Percentiles rank a stretch among this genome's conserved stretches.
Evolutionary conservation across 2,113 vertebrate species (phyloP).

Genomic region (Elephas maximus): DNA sequence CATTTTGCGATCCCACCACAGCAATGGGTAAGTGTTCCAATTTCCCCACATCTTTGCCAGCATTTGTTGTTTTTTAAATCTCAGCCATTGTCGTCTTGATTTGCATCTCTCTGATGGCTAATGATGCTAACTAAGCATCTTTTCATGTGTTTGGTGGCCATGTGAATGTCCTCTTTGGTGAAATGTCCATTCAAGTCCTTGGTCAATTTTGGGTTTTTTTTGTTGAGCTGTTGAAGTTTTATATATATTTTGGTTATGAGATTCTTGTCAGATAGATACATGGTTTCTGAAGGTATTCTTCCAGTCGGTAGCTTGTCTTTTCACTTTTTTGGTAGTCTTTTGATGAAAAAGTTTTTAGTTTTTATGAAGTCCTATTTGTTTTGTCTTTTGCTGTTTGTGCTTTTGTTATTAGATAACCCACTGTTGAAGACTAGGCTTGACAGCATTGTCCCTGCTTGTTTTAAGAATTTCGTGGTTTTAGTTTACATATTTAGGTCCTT

Average conservation of each 20-base stretch:
- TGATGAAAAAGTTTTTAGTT: not conserved
- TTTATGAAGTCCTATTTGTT: no score
- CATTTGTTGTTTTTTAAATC: not conserved
- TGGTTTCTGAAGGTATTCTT: not conserved
- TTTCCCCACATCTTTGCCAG: not conserved
- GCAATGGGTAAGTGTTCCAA: not conserved
- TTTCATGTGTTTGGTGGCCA: not conserved
- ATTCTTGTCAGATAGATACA: not conserved
- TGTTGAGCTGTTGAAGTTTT: not conserved
- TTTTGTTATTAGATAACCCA: not conserved
- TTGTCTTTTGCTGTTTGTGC: not conserved
- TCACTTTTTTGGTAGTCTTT: not conserved
- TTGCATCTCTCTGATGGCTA: not conserved
- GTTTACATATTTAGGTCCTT: not conserved
- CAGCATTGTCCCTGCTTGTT: not conserved
- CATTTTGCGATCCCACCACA: not conserved
- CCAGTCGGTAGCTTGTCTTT: not conserved
- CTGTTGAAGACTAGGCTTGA: not conserved
- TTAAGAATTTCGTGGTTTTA: not conserved
- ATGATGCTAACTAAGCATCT: no score
- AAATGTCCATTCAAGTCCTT: not conserved
- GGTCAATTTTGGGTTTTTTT: not conserved
- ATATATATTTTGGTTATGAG: not conserved
- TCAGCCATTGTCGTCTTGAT: not conserved
- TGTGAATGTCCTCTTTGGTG: not conserved